phyloP scores from a whole-genome alignment of 2,113 vertebrate genomes.

The Saccopteryx bilineata region DNA sequence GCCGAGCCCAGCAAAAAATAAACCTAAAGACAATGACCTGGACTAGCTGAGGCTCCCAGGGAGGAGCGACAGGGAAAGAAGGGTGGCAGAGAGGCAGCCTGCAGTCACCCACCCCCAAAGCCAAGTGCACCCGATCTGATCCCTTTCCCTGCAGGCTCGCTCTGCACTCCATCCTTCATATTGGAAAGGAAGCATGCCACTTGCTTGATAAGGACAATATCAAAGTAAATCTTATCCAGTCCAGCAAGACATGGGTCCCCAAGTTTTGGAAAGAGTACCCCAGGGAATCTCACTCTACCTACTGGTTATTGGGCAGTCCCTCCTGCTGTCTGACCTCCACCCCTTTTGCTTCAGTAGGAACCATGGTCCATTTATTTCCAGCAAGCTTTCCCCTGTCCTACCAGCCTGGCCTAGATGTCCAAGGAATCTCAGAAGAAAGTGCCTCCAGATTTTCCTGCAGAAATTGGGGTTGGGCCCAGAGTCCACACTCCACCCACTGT shows the following conservation, averaged over 20 bases:
- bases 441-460: background rate
- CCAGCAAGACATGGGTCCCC: background rate
- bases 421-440: background rate
- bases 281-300: background rate
- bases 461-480: background rate
- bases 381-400: background rate
- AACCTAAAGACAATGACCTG: constrained; percentile 76
- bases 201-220: background rate
- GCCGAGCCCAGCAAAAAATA: constrained; percentile 81
- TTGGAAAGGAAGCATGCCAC: background rate
- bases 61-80: background rate
- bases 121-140: background rate
- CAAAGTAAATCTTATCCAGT: background rate
- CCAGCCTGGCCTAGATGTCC: background rate
- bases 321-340: constrained; percentile 36
- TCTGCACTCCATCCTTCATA: background rate
- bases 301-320: background rate
- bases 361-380: background rate
- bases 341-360: constrained; percentile 6
- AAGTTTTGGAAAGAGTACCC: background rate
- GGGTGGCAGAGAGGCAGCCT: background rate
- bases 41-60: constrained; percentile 49
- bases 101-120: background rate
- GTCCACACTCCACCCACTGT: background rate
- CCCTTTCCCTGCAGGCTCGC: background rate